These are phyloP conservation scores for Sylvietta virens DNA, from an alignment of 2,113 vertebrate species.

Conservation along the genomic window DNA sequence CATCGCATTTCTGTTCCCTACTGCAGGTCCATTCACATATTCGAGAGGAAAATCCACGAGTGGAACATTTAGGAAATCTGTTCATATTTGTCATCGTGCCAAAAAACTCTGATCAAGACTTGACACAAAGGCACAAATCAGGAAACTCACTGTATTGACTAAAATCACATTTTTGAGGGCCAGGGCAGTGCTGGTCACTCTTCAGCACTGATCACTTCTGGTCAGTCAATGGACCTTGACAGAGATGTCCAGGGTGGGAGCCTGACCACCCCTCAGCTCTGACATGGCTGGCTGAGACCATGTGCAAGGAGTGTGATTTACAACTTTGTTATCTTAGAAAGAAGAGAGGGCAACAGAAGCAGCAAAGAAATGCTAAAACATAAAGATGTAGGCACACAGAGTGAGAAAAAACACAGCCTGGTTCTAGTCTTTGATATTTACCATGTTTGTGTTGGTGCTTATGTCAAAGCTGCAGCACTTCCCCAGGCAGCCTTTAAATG, in stretches of 20 bases:
- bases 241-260: neutral
- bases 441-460: neutral
- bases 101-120: neutral
- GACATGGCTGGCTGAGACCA: accelerated
- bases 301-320: accelerated
- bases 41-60: accelerated
- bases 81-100: accelerated
- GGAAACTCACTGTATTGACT: neutral
- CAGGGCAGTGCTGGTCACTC: neutral
- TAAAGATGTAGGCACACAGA: neutral
- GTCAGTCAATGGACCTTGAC: accelerated
- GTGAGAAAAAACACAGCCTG: neutral
- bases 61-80: accelerated
- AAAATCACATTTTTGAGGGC: neutral
- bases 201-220: neutral
- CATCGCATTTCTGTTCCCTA: accelerated
- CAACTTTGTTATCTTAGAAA: neutral
- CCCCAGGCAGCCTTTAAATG: neutral
- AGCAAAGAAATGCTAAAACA: neutral
- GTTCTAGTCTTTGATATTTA: neutral
- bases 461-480: neutral
- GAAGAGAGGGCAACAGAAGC: neutral
- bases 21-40: accelerated
- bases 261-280: neutral
- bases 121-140: neutral